Evolutionary conservation across 2,113 vertebrate genomes (phyloP).

Genomic region (Centropus unirufus): DNA sequence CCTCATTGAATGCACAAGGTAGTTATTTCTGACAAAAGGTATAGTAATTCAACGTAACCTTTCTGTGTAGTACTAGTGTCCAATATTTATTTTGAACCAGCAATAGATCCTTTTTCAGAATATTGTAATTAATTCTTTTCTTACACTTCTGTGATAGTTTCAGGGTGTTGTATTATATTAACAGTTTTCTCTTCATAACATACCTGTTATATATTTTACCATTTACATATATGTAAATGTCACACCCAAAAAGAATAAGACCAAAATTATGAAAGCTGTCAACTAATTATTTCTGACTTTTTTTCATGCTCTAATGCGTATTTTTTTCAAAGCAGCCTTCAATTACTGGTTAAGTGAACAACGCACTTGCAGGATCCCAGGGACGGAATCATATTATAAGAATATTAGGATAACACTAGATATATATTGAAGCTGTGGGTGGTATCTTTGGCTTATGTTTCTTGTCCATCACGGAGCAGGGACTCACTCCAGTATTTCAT

Average conservation of each 20-base stretch:
- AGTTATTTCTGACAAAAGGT: not conserved
- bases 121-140: not conserved
- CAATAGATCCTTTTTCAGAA: not conserved
- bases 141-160: not conserved
- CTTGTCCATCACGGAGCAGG: not conserved
- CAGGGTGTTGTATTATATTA: not conserved
- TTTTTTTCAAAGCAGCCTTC: not conserved
- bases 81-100: not conserved
- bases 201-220: not conserved
- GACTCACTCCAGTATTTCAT: not conserved
- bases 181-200: not conserved
- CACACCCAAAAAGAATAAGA: not conserved
- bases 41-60: not conserved
- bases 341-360: not conserved
- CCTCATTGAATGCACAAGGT: not conserved
- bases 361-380: not conserved
- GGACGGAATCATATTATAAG: not conserved
- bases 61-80: not conserved
- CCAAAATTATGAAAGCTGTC: not conserved
- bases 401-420: not conserved
- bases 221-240: not conserved
- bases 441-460: not conserved
- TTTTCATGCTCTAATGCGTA: not conserved
- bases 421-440: not conserved
- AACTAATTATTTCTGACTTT: not conserved